Conservation (phyloP, 2,888 invertebrate species). For the Taphrorychus bicolor region DNA sequence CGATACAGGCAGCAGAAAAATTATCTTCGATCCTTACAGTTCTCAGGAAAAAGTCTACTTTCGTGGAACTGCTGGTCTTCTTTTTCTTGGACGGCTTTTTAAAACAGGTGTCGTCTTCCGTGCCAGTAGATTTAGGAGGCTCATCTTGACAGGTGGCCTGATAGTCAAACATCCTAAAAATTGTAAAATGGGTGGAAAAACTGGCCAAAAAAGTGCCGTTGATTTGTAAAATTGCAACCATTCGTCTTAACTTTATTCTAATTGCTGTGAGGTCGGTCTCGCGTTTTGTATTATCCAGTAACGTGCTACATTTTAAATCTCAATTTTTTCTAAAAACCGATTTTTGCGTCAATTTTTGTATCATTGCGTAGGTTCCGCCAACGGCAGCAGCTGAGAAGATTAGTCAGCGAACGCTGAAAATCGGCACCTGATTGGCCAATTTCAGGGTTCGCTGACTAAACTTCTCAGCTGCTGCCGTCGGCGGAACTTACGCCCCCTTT, state of each 20-base stretch:
- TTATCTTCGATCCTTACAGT: slow-evolving; percentile 41
- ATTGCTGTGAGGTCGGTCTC: slow-evolving; percentile 72
- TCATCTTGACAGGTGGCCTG: slow-evolving; percentile 82
- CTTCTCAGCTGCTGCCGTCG: no score
- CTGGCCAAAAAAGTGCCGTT: neutral
- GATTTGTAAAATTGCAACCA: slow-evolving; percentile 72
- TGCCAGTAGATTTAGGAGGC: slow-evolving; percentile 54
- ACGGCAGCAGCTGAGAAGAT: no score
- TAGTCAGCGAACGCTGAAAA: no score
- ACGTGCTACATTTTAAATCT: no score
- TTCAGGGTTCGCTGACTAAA: no score
- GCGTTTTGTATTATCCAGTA: no score
- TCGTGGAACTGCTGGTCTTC: slow-evolving; percentile 33
- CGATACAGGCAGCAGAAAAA: neutral
- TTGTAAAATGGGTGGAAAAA: neutral
- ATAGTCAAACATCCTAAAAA: slow-evolving; percentile 75
- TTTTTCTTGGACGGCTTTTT: slow-evolving; percentile 17
- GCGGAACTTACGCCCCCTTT: no score
- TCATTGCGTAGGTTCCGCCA: no score
- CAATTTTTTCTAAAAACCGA: no score
- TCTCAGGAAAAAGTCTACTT: slow-evolving; percentile 9
- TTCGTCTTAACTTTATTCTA: slow-evolving; percentile 73
- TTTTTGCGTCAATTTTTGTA: no score
- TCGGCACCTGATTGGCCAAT: no score
- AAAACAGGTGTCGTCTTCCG: slow-evolving; percentile 36